phyloP scores from a whole-genome alignment of 2,113 vertebrate species.

The Sinocyclocheilus anophthalmus region DNA sequence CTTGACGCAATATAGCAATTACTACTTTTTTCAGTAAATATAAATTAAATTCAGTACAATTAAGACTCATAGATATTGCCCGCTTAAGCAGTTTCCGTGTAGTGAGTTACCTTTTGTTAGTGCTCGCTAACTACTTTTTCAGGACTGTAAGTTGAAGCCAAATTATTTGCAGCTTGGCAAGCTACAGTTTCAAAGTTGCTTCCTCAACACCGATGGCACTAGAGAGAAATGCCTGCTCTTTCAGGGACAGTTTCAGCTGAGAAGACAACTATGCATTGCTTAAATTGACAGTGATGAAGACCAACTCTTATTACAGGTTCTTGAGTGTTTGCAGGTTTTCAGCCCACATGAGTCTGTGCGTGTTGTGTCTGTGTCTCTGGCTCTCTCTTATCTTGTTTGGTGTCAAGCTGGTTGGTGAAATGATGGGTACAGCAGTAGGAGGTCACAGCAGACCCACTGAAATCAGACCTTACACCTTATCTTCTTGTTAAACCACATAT shows the following conservation, averaged over 20 bases:
- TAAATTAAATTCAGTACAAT: not conserved
- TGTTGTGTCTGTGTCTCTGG: conserved; percentile 60
- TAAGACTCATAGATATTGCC: not conserved
- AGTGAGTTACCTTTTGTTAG: not conserved
- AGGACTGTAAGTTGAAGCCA: not conserved
- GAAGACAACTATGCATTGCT: conserved; percentile 21
- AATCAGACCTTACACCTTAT: conserved; percentile 63
- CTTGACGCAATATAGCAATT: not conserved
- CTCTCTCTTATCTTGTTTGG: conserved; percentile 73
- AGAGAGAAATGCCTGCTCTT: conserved; percentile 6
- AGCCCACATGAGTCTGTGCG: conserved; percentile 63
- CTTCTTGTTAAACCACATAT: conserved; percentile 65
- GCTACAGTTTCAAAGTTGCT: not conserved
- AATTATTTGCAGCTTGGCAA: conserved; percentile 13
- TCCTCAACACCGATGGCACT: conserved; percentile 16
- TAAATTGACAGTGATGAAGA: conserved; percentile 46
- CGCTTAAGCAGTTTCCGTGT: not conserved
- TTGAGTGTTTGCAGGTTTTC: conserved; percentile 31
- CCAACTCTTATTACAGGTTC: conserved; percentile 25
- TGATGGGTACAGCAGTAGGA: conserved; percentile 66
- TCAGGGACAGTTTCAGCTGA: conserved; percentile 12
- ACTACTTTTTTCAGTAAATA: not conserved
- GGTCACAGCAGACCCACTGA: conserved; percentile 57
- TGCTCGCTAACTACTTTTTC: not conserved
- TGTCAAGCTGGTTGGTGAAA: conserved; percentile 58